phyloP scores from a whole-genome alignment of 1,140 invertebrate genomes.

The Papilio glaucus region DNA sequence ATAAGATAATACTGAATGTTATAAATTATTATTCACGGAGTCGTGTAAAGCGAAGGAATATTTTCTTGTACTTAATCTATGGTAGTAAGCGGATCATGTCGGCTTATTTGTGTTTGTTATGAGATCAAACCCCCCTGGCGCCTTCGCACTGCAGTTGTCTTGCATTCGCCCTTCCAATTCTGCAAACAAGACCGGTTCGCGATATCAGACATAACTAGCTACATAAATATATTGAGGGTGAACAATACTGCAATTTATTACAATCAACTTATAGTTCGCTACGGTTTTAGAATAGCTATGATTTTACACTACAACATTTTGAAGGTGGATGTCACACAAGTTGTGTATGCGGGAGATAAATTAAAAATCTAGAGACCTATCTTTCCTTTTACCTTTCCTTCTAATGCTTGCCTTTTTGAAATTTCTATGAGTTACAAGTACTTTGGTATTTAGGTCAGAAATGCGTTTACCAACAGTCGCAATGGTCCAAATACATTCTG shows the following conservation, averaged over 20 bases:
- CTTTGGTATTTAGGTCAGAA: too few species aligned
- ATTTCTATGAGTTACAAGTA: too few species aligned
- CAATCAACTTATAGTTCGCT: neutral
- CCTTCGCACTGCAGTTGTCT: slow-evolving; percentile 56
- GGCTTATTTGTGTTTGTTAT: slow-evolving; percentile 81
- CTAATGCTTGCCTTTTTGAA: too few species aligned
- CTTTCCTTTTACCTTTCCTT: too few species aligned
- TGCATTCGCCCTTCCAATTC: slow-evolving; percentile 53
- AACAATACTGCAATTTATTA: slow-evolving; percentile 27
- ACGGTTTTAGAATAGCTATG: neutral
- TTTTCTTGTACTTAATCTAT: slow-evolving; percentile 74
- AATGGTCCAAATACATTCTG: too few species aligned
- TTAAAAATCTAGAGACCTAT: too few species aligned
- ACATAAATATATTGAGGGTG: slow-evolving; percentile 21
- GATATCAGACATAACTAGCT: slow-evolving; percentile 23
- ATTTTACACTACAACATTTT: neutral
- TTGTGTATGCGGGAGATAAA: too few species aligned
- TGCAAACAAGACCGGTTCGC: slow-evolving; percentile 51
- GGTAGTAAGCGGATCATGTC: slow-evolving; percentile 79
- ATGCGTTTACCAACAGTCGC: too few species aligned
- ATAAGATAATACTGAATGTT: slow-evolving; percentile 65
- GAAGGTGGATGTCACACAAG: too few species aligned
- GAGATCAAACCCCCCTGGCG: slow-evolving; percentile 66
- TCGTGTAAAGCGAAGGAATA: slow-evolving; percentile 53
- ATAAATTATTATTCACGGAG: slow-evolving; percentile 50